Evolutionary conservation across 2,113 vertebrate species (phyloP).

Genomic region (Petaurus breviceps): DNA sequence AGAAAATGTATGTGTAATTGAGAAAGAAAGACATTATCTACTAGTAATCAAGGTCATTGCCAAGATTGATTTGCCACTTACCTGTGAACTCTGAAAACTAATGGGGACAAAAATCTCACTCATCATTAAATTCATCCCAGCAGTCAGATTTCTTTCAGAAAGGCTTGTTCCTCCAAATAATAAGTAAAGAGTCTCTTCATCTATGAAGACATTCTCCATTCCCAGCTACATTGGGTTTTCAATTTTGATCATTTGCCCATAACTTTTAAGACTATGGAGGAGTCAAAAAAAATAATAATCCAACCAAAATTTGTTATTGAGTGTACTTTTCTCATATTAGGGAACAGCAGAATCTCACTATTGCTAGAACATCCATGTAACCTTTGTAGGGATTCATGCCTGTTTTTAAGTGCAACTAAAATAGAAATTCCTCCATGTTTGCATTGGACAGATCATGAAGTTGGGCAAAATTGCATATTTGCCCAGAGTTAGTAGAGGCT

Average conservation of each 20-base stretch:
- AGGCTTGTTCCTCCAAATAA: not conserved
- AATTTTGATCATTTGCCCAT: not conserved
- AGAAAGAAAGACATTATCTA: not conserved
- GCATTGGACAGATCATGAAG: not conserved
- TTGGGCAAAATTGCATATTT: not conserved
- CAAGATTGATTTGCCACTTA: not conserved
- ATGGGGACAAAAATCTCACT: not conserved
- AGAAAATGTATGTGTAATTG: conserved; percentile 26
- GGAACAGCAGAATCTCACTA: not conserved
- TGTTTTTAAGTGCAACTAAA: not conserved
- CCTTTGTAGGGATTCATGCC: conserved; percentile 28
- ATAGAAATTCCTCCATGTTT: not conserved
- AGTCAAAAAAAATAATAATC: not conserved
- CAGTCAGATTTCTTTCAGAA: not conserved
- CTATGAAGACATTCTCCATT: not conserved
- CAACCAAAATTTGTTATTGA: not conserved
- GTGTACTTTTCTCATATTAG: not conserved
- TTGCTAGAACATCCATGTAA: not conserved
- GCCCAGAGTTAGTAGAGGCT: not conserved
- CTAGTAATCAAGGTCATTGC: not conserved
- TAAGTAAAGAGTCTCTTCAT: not conserved
- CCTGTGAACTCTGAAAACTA: not conserved
- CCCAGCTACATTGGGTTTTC: not conserved
- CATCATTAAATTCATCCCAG: not conserved
- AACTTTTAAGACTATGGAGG: not conserved